Evolutionary conservation across 2,113 vertebrate species (phyloP).

Genomic region (Mesoclemmys tuberculata): DNA sequence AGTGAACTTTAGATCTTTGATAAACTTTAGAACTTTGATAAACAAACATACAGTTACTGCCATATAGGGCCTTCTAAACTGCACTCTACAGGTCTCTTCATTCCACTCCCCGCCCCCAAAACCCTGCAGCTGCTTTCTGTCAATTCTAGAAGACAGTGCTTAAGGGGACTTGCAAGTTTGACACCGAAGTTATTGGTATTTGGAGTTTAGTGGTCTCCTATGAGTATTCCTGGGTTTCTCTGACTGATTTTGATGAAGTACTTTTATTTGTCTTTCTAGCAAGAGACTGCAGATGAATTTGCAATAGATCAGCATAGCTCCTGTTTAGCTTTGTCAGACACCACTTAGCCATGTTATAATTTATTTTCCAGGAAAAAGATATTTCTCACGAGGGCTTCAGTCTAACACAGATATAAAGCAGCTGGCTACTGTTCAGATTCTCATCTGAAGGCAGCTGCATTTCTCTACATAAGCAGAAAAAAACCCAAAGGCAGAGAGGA

Average conservation of each 20-base stretch:
- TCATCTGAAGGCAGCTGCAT: slow-evolving; percentile 74
- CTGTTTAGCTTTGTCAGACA: slow-evolving; percentile 87
- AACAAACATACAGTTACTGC: fast-evolving
- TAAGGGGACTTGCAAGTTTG: slow-evolving; percentile 81
- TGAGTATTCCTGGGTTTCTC: slow-evolving; percentile 82
- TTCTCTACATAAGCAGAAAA: slow-evolving; percentile 62
- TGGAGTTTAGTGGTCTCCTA: slow-evolving; percentile 85
- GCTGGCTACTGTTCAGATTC: slow-evolving; percentile 81
- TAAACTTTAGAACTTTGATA: fast-evolving
- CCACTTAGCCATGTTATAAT: slow-evolving; percentile 88
- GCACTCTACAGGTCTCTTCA: neutral
- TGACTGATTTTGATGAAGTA: slow-evolving; percentile 90
- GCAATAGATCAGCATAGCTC: slow-evolving; percentile 82
- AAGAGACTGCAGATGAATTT: slow-evolving; percentile 86
- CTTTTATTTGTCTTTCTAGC: slow-evolving; percentile 86
- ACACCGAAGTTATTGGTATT: slow-evolving; percentile 87
- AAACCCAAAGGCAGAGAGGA: slow-evolving; percentile 15
- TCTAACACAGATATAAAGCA: slow-evolving; percentile 86
- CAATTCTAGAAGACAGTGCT: slow-evolving; percentile 70
- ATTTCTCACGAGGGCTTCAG: slow-evolving; percentile 83
- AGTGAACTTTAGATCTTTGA: neutral
- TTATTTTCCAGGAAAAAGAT: slow-evolving; percentile 86
- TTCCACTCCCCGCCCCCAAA: neutral
- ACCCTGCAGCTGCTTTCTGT: slow-evolving; percentile 66
- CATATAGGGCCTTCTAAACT: neutral